phyloP scores from a whole-genome alignment of 2,113 vertebrate species.

The Coptodon bakossiorum region DNA sequence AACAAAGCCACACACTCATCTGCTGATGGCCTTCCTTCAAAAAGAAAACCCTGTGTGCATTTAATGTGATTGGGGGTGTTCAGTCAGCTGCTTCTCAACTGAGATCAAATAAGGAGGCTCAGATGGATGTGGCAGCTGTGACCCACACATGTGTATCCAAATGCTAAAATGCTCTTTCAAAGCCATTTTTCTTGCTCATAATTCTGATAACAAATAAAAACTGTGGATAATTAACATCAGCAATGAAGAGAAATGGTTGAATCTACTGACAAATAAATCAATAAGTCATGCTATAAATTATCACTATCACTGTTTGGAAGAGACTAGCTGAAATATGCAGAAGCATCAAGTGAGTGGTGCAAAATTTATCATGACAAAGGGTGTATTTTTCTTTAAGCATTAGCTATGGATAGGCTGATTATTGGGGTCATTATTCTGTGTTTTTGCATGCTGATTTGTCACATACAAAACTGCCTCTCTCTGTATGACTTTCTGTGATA shows the following conservation, averaged over 20 bases:
- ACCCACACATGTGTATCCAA: constrained; percentile 17
- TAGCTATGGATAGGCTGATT: neutral
- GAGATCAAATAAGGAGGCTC: constrained; percentile 49
- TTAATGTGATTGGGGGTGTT: constrained; percentile 64
- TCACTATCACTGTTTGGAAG: neutral
- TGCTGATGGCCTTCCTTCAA: constrained; percentile 57
- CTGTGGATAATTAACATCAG: constrained; percentile 1
- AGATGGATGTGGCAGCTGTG: constrained; percentile 42
- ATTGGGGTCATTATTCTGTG: neutral
- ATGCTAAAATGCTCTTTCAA: constrained; percentile 1
- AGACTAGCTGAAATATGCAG: neutral
- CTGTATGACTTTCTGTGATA: neutral
- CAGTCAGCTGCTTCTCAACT: constrained; percentile 44
- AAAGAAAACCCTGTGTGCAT: constrained; percentile 50
- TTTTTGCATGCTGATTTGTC: neutral
- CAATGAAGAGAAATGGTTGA: neutral
- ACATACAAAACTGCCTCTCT: neutral
- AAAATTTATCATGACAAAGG: neutral
- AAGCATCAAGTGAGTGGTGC: neutral
- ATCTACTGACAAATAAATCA: neutral
- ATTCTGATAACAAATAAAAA: neutral
- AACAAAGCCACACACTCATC: constrained; percentile 65
- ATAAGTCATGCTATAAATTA: neutral
- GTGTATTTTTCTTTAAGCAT: neutral
- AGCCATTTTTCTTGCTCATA: neutral